Conservation (phyloP, 2,888 invertebrate species). For the Cerastoderma edule region DNA sequence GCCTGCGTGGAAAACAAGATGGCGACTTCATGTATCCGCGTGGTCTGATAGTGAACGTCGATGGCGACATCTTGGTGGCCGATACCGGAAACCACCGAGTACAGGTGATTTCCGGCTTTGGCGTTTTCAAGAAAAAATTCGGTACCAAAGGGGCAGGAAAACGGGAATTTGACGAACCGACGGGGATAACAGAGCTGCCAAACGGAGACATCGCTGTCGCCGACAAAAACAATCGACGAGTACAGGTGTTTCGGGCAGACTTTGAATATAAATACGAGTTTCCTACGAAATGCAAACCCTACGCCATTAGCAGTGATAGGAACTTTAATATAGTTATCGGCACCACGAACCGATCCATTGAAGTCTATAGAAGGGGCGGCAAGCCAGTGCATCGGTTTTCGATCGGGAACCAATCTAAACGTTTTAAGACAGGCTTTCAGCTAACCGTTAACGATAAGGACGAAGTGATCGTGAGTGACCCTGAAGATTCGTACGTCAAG, state of each 20-base stretch:
- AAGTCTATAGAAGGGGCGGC: constrained; percentile 71
- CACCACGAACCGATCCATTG: constrained; percentile 66
- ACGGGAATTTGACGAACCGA: constrained; percentile 78
- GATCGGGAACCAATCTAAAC: constrained; percentile 45
- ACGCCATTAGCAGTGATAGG: constrained; percentile 70
- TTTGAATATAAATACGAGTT: constrained; percentile 72
- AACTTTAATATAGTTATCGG: constrained; percentile 74
- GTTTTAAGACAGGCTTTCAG: constrained; percentile 52
- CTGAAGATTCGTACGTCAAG: constrained; percentile 66
- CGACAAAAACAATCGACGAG: constrained; percentile 77
- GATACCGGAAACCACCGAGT: constrained; percentile 81
- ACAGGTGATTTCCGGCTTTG: constrained; percentile 75
- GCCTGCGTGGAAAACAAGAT: constrained; percentile 66
- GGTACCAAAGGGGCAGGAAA: constrained; percentile 70
- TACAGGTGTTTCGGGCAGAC: constrained; percentile 72
- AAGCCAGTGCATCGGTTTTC: constrained; percentile 64
- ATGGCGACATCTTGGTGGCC: constrained; percentile 76
- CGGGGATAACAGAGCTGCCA: constrained; percentile 74
- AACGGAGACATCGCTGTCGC: constrained; percentile 80
- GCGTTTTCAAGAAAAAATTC: constrained; percentile 71
- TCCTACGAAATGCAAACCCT: constrained; percentile 69
- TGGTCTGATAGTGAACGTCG: constrained; percentile 70
- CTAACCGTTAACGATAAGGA: constrained; percentile 69
- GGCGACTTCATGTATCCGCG: constrained; percentile 80
- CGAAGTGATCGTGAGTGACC: constrained; percentile 77